These are phyloP conservation scores for Hipparchia sbordonii DNA, from an alignment of 2,888 invertebrate genomes.

Conservation along the genomic window DNA sequence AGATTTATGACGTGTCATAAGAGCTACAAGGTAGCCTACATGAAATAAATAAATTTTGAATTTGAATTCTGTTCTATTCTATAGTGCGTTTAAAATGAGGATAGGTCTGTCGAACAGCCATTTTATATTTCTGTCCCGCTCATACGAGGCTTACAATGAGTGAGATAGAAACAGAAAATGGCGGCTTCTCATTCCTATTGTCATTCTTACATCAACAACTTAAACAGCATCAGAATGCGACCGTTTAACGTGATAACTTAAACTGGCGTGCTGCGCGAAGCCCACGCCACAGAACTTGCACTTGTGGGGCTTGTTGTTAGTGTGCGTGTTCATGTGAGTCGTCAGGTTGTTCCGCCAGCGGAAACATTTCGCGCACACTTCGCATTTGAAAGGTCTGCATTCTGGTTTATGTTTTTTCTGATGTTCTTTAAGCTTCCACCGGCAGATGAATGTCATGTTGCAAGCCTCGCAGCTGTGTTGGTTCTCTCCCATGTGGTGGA, in stretches of 20 bases:
- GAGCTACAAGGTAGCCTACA: too few species aligned
- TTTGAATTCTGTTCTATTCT: too few species aligned
- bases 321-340: slow-evolving; percentile 5
- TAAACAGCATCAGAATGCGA: too few species aligned
- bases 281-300: slow-evolving; percentile 1
- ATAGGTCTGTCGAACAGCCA: too few species aligned
- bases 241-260: background rate
- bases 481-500: slow-evolving; percentile 59
- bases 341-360: background rate
- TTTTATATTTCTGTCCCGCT: too few species aligned
- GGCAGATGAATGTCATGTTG: background rate
- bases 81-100: too few species aligned
- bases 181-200: too few species aligned
- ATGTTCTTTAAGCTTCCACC: background rate
- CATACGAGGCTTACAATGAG: too few species aligned
- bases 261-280: background rate
- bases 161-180: too few species aligned
- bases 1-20: too few species aligned
- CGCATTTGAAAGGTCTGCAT: background rate
- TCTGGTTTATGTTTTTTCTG: background rate
- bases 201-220: too few species aligned
- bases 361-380: background rate
- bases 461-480: slow-evolving; percentile 42
- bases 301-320: background rate
- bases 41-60: too few species aligned